A percentile compares a stretch with the other conserved stretches of the same genome.
phyloP scores from a whole-genome alignment of 2,113 vertebrate species.

The Bubo bubo region DNA sequence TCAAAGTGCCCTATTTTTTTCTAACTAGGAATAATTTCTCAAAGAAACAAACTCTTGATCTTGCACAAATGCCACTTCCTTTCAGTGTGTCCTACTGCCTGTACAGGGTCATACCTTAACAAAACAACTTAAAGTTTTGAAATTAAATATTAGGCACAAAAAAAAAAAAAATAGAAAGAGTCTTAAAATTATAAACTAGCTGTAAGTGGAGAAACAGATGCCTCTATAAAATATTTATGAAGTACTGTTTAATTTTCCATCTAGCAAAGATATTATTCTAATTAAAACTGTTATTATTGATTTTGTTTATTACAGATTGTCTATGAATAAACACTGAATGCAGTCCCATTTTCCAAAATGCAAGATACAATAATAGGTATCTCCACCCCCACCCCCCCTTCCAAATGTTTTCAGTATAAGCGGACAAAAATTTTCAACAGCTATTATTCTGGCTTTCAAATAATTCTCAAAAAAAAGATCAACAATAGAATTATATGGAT shows the following conservation, averaged over 20 bases:
- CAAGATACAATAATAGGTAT: not conserved
- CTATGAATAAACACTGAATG: not conserved
- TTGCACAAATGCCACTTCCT: not conserved
- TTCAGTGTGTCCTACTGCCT: not conserved
- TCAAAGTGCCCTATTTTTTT: not conserved
- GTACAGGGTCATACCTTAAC: not conserved
- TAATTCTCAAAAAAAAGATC: not conserved
- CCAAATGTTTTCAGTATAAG: not conserved
- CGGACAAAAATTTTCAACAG: not conserved
- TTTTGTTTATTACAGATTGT: not conserved
- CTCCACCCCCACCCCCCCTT: not conserved
- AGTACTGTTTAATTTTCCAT: not conserved
- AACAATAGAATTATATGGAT: not conserved
- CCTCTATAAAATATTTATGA: not conserved
- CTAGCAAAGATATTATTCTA: not conserved
- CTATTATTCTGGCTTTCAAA: not conserved
- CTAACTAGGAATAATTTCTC: not conserved
- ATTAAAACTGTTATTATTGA: not conserved
- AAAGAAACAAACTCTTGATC: not conserved
- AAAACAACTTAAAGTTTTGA: not conserved
- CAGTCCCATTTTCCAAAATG: not conserved
- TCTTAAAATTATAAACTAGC: not conserved
- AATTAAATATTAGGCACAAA: not conserved
- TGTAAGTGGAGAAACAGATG: not conserved
- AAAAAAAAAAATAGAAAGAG: not conserved